Base-by-base conservation (phyloP, 2,113 vertebrate genomes). In the Cercopithecus mona region DNA sequence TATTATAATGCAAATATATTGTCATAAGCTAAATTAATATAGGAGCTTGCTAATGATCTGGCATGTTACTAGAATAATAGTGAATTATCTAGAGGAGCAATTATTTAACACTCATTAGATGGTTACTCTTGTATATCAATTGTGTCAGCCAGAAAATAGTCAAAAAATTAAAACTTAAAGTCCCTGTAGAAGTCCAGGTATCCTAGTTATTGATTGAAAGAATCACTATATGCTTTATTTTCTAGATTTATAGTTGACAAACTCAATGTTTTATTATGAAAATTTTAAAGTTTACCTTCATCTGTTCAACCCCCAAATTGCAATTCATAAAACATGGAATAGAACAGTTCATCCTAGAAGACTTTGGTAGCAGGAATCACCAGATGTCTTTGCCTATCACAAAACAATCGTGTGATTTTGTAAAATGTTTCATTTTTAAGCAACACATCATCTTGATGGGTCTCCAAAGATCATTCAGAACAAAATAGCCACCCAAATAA, bases 401-500 rank as follows among this genome's bases (percentile, higher is more conserved):
- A 82, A 93, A 93, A 90, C 10, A 40, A 90, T 84, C 50, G 50
- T 86, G 57, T 81, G 59, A 81, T 48, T 82, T 80, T 55, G 72
- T 64, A 88, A 68, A 83, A 76, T 61, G 83, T 76, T 94, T 96
- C 59, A 73, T 88, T 96, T 94, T 94, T 95, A 95, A 81, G 43
- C 68, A 84, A 88, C 25, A 72, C 11, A 64, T 18, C 20, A 79
- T 88, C 61, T 52, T 88, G 18, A 94, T 93, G 25, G 61, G 50
- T 64, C 92, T 79, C 59, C 70, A 97, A 92, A 92, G 92, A 94
- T 66, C 48, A 81, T 81, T 93, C 87, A 57, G 32, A 84, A 92
- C 52, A 88, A 83, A 94, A 94, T 40, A 48, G 16, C 50, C 75
- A 78, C 40, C 35, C 40, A 85, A 81, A 90, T 82, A 94, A 81